Percentiles rank a stretch among this genome's conserved stretches.
phyloP scores from a whole-genome alignment of 2,888 invertebrate genomes.

The Pristionchus exspectatus region DNA sequence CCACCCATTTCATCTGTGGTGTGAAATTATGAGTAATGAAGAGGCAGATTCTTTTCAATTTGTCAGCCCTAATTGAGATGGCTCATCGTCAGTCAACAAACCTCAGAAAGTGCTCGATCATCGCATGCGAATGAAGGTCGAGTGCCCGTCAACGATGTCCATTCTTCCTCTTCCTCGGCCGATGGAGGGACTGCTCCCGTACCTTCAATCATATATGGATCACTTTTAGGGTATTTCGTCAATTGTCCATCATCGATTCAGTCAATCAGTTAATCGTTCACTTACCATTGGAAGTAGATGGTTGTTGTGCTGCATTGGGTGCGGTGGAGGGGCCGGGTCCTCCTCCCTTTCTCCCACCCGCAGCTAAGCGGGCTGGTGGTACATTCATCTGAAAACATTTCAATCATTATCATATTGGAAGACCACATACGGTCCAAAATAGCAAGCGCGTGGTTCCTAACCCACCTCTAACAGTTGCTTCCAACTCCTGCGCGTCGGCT shows the following conservation, averaged over 20 bases:
- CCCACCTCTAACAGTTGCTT: neutral
- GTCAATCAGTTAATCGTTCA: neutral
- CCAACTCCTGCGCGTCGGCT: neutral
- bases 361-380: neutral
- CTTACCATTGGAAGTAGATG: constrained; percentile 22
- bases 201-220: neutral
- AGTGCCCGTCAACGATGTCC: neutral
- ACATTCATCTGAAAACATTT: neutral
- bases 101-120: constrained; percentile 47
- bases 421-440: neutral
- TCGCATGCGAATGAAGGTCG: constrained; percentile 37
- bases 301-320: neutral
- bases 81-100: neutral
- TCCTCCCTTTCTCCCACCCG: neutral
- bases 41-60: too few species aligned
- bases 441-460: neutral
- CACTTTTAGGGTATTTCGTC: neutral
- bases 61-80: too few species aligned
- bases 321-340: neutral
- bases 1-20: too few species aligned
- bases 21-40: too few species aligned
- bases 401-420: neutral
- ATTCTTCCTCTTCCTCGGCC: neutral
- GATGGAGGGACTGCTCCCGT: neutral
- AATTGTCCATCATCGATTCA: neutral